Evolutionary conservation across 37 sponge, comb jelly and placozoan genomes (phyloP), one percentile per base, ranked within the genome.

Genomic region (Hormiphora californensis): DNA sequence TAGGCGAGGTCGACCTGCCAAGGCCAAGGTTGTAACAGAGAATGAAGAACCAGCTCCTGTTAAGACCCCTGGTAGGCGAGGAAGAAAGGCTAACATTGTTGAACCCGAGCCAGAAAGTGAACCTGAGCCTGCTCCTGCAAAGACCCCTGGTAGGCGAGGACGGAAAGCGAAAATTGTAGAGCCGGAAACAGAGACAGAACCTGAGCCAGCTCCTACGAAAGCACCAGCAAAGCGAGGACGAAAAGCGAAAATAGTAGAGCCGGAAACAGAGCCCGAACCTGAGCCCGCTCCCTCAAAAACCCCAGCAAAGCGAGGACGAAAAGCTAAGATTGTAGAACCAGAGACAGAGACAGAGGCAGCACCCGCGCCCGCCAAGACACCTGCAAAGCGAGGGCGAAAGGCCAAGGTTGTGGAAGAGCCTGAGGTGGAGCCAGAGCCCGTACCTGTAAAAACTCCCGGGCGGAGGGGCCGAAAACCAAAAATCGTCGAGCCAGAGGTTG

Each of bases 261-360:
- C 61, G 7, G 81, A 73, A 17, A 8, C 35, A 32, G 68, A 27
- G 17, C 12, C 23, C 46, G 81, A 73, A 41, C 21, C 12, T 41
- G 19, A 73, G 81, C 32, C 44, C 0, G 36, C 46, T 40, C 1
- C n/a, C n/a, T n/a, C n/a, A n/a, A n/a, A n/a, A n/a, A n/a, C n/a
- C n/a, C n/a, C n/a, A n/a, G n/a, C 81, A 41, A 73, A 28, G 43
- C 36, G 81, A 43, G 36, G 81, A 37, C 35, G 81, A 40, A 38
- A n/a, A 36, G 35, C 46, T 7, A 73, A 73, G 25, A 28, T n/a
- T 22, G n/a, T 41, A 40, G 81, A 73, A 28, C 27, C 44, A 40
- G 44, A 21, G 17, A 28, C 39, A 35, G 68, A 19, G 19, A 4
- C 32, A 9, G 68, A 28, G 3, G 68, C 19, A 2, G 81, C 40